Evolutionary conservation across 1,140 invertebrate genomes (phyloP).

Genomic region (Homalodisca vitripennis): DNA sequence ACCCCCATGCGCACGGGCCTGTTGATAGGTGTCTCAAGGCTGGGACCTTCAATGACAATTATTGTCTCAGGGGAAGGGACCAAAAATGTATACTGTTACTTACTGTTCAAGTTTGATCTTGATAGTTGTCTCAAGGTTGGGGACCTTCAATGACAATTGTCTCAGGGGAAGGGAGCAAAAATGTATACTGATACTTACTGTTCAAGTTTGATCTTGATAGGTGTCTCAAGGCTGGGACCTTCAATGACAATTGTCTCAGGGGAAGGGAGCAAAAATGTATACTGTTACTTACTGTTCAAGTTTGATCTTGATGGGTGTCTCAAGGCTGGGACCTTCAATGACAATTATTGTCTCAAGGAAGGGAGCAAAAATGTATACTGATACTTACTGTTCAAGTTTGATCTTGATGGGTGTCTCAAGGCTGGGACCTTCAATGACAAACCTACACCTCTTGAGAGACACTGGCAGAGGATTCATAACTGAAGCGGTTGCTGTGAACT

Average conservation of each 20-base stretch:
- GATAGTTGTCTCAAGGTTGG: background rate
- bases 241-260: too few relatives aligned
- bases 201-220: constrained; percentile 4
- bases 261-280: too few relatives aligned
- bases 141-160: background rate
- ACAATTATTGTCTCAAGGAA: too few relatives aligned
- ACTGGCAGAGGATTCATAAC: constrained; percentile 82
- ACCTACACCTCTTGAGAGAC: constrained; percentile 68
- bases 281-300: background rate
- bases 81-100: too few relatives aligned
- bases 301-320: constrained; percentile 3
- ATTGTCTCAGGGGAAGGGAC: too few relatives aligned
- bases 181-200: background rate
- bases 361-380: too few relatives aligned
- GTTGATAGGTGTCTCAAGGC: constrained; percentile 5
- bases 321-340: background rate
- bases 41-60: background rate
- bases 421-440: constrained; percentile 78
- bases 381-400: constrained; percentile 52
- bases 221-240: constrained; percentile 3
- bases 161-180: too few relatives aligned
- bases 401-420: constrained; percentile 69
- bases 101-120: constrained; percentile 5
- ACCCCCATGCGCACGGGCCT: background rate
- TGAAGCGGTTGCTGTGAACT: constrained; percentile 64